Base-by-base conservation (phyloP, 1,140 invertebrate genomes). In the Zaprionus tsacasi region DNA sequence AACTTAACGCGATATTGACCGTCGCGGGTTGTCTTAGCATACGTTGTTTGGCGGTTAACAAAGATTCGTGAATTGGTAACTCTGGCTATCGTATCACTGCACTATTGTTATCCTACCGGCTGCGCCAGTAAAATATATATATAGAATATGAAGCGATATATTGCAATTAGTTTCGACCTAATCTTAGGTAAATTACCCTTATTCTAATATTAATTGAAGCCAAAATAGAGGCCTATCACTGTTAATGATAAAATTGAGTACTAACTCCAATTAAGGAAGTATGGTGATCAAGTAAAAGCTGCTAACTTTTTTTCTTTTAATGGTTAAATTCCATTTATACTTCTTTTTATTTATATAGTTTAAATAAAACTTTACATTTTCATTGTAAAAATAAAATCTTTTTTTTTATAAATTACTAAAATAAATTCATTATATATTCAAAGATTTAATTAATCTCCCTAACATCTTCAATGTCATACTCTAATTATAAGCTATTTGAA, bases 401-500 rank as follows among this genome's bases (percentile, higher is more conserved):
- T 76, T 52, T 76, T 92, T 93, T 93, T 93, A 93, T 93, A 93
- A 93, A 91, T 82, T 91, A 82, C 81, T 88, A 88, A 74, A 66
- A 71, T n/a, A 17, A 82, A 71, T 82, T 79, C 78, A 76, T 21
- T 21, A 13, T 78, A 80, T 79, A 82, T 73, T 70, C 59, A 91
- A 91, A 91, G 71, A 81, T 82, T 80, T n/a, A 78, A 76, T 33
- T 73, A 77, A 93, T 91, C 92, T 90, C 92, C 93, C 82, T 93
- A 94, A 94, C 93, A 94, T 93, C 93, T 94, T 94, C 94, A 95
- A 93, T 94, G 93, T 94, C 91, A 93, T 82, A 87, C 93, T 94
- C 93, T 94, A 91, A 71, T 59, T 80, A 92, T 94, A 94, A 94
- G 94, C 94, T 94, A 95, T 93, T 93, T 93, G 93, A 94, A 91